Percentiles rank a stretch among this genome's conserved stretches.
phyloP scores from a whole-genome alignment of 2,888 invertebrate genomes.

The Thumatha senex region DNA sequence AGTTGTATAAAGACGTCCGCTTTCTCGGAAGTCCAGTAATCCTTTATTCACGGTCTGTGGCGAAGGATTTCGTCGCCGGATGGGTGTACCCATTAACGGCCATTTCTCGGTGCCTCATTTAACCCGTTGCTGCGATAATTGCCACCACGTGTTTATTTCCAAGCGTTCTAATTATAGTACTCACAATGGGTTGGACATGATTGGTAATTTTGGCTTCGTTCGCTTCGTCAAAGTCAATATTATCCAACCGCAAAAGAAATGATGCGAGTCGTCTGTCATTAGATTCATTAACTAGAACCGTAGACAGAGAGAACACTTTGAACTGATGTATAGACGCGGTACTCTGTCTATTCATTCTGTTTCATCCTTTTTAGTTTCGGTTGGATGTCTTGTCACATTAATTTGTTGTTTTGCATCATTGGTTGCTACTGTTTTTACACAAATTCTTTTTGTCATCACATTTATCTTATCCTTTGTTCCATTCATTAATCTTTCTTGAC shows the following conservation, averaged over 20 bases:
- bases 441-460: conserved; percentile 39
- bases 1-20: conserved; percentile 48
- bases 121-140: conserved; percentile 81
- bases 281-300: conserved; percentile 78
- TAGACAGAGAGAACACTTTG: too few relatives aligned
- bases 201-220: conserved; percentile 75
- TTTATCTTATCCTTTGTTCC: conserved; percentile 45
- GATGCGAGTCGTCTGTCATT: conserved; percentile 76
- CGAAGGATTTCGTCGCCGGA: conserved; percentile 69
- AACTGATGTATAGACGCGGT: conserved; percentile 71
- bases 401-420: conserved; percentile 48
- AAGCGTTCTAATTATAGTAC: conserved; percentile 77
- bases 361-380: conserved; percentile 50
- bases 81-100: conserved; percentile 78
- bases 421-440: conserved; percentile 41
- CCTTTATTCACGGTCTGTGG: conserved; percentile 53
- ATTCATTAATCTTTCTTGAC: conserved; percentile 26
- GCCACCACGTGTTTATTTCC: conserved; percentile 83
- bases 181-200: conserved; percentile 82
- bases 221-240: conserved; percentile 78
- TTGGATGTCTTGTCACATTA: conserved; percentile 36
- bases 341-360: conserved; percentile 59
- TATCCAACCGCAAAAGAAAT: conserved; percentile 76
- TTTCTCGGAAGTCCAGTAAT: conserved; percentile 64
- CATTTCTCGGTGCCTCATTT: conserved; percentile 79